These are phyloP conservation scores for Zelleria hepariella DNA, from an alignment of 2,888 invertebrate species.

Conservation along the genomic window DNA sequence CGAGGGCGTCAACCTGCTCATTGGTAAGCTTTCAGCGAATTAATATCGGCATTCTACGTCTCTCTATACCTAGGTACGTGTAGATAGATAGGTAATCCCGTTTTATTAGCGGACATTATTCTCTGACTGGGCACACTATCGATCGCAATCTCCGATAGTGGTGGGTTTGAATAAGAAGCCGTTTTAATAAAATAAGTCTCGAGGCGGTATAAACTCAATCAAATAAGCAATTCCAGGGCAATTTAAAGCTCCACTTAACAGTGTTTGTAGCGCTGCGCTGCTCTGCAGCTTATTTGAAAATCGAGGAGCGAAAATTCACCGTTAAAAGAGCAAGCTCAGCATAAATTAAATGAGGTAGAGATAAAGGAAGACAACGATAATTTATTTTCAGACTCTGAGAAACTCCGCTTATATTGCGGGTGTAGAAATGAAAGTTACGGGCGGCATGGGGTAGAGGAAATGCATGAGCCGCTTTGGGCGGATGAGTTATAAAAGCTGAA, in stretches of 20 bases:
- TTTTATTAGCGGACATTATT: not conserved
- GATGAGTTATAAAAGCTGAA: slow-evolving; percentile 21
- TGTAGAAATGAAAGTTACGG: slow-evolving; percentile 1
- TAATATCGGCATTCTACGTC: not conserved
- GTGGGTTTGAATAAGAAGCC: not conserved
- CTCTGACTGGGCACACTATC: not conserved
- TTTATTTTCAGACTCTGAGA: not conserved
- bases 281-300: slow-evolving; percentile 2
- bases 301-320: not conserved
- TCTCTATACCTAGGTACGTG: not conserved
- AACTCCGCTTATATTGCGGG: slow-evolving; percentile 1
- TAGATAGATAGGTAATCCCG: not conserved
- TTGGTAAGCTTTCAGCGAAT: slow-evolving; percentile 56
- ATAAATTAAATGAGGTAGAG: slow-evolving; percentile 4
- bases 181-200: not conserved
- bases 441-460: slow-evolving; percentile 15
- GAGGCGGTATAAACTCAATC: not conserved
- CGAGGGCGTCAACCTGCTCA: slow-evolving; percentile 80
- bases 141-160: not conserved
- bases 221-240: slow-evolving; percentile 3
- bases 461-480: slow-evolving; percentile 17
- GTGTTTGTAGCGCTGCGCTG: not conserved
- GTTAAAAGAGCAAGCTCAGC: not conserved
- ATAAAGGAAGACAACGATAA: slow-evolving; percentile 2
- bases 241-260: not conserved